Evolutionary conservation across 2,797 vertebrate species (phyloP).

Genomic region (Naso thynnoides): DNA sequence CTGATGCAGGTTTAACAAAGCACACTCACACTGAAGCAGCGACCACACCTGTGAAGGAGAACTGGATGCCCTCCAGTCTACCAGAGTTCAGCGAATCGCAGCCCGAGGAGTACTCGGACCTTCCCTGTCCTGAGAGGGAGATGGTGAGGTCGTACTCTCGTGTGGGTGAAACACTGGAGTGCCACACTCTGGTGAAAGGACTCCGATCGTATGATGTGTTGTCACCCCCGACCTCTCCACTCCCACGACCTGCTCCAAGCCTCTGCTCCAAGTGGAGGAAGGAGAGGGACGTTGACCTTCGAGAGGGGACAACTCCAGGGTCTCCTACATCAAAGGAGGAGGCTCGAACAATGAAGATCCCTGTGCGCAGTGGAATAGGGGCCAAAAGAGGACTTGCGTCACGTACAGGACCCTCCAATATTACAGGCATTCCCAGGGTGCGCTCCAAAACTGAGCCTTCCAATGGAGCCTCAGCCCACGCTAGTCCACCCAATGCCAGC

Average conservation of each 20-base stretch:
- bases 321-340: constrained; percentile 75
- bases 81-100: constrained; percentile 69
- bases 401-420: constrained; percentile 62
- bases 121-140: constrained; percentile 66
- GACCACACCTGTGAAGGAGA: constrained; percentile 50
- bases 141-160: constrained; percentile 63
- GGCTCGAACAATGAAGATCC: constrained; percentile 64
- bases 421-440: constrained; percentile 71
- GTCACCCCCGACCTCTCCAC: constrained; percentile 72
- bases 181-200: constrained; percentile 86
- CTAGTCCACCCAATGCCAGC: constrained; percentile 52
- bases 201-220: constrained; percentile 83
- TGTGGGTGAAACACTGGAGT: constrained; percentile 85
- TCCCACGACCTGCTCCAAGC: constrained; percentile 77
- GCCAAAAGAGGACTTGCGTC: constrained; percentile 78
- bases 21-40: constrained; percentile 50
- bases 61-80: constrained; percentile 68
- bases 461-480: constrained; percentile 23
- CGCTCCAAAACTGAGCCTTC: constrained; percentile 75
- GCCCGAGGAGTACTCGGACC: constrained; percentile 63
- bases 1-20: constrained; percentile 57
- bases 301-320: constrained; percentile 51
- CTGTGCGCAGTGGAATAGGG: constrained; percentile 71
- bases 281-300: constrained; percentile 78
- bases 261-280: constrained; percentile 90